Conservation (phyloP, 1,140 invertebrate species). For the Kradibia gibbosae region DNA sequence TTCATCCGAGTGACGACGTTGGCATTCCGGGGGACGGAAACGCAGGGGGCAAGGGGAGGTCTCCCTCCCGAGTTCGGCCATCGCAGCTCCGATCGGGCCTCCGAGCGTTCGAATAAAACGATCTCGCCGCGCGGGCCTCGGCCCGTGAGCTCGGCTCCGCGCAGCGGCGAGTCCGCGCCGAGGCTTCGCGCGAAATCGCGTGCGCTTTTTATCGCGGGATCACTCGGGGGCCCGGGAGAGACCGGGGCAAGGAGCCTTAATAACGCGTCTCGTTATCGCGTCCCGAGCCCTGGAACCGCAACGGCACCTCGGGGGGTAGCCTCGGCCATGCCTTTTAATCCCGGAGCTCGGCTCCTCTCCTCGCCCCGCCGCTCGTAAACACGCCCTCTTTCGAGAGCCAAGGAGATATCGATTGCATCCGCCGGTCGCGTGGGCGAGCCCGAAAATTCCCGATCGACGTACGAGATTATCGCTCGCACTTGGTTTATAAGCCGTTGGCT, state of each 20-base stretch:
- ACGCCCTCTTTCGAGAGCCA: neutral
- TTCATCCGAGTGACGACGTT: conserved; percentile 42
- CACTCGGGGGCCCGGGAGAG: neutral
- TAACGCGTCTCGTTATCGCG: conserved; percentile 43
- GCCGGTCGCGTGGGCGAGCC: neutral
- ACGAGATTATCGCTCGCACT: neutral
- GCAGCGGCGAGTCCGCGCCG: neutral
- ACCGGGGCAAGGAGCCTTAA: conserved; percentile 14
- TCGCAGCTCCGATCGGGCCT: neutral
- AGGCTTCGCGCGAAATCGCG: neutral
- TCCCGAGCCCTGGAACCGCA: conserved; percentile 22
- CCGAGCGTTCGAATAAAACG: neutral
- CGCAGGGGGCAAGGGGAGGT: neutral
- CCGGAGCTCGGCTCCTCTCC: neutral
- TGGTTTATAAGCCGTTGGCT: neutral
- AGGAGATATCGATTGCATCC: neutral
- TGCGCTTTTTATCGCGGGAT: conserved; percentile 18
- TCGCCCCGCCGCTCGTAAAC: neutral
- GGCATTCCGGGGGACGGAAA: conserved; percentile 24
- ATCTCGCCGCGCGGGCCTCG: neutral
- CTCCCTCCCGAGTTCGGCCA: neutral
- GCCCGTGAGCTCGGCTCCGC: too few species aligned
- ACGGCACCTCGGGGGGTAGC: neutral
- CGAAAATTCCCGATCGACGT: neutral
- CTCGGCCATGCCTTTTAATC: neutral